These are phyloP conservation scores for Meloe dianella DNA, from an alignment of 2,888 invertebrate genomes.

Conservation along the genomic window DNA sequence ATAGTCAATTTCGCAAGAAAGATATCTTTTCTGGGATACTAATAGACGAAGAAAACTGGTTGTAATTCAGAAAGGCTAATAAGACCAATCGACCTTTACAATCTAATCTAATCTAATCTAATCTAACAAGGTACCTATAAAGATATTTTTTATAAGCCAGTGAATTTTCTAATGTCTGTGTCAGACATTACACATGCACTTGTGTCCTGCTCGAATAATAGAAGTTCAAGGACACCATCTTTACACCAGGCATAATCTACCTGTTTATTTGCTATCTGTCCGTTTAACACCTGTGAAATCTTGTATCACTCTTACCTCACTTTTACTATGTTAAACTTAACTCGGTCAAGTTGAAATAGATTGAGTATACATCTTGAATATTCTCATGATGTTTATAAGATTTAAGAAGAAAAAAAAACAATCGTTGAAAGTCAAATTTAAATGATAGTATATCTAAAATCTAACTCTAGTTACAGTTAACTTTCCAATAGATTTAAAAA, in stretches of 20 bases:
- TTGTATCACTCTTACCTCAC: neutral
- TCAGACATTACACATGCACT: neutral
- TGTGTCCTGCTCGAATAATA: neutral
- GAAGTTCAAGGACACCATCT: conserved; percentile 4
- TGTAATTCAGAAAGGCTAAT: no score
- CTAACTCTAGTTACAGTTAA: neutral
- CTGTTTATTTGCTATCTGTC: neutral
- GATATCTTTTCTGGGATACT: no score
- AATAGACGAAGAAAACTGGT: no score
- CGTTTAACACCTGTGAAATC: neutral
- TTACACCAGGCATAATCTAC: neutral
- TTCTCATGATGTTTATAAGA: neutral
- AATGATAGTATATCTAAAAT: neutral
- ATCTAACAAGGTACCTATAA: no score
- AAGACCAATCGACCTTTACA: no score
- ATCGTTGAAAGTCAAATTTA: neutral
- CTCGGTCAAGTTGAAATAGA: neutral
- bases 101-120: no score
- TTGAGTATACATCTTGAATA: neutral
- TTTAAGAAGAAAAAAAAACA: neutral
- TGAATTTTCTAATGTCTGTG: neutral
- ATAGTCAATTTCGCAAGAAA: no score
- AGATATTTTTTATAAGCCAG: neutral
- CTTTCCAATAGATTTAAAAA: conserved; percentile 1
- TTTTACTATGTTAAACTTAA: neutral